Percentiles rank a stretch among this genome's conserved stretches.
phyloP scores from a whole-genome alignment of 1,140 invertebrate genomes.

The Nylanderia fulva region DNA sequence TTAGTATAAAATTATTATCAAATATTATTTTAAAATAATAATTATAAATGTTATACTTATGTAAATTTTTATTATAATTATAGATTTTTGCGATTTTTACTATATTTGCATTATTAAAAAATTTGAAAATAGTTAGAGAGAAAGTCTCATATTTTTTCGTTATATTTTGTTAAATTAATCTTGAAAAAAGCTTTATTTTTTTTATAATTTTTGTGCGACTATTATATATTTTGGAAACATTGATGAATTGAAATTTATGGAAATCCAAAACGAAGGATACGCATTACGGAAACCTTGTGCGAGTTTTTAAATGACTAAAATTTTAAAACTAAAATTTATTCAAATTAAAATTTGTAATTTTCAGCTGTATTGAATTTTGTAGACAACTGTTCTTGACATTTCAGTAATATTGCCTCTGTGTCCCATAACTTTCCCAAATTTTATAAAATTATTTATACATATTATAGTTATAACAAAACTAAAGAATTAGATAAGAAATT shows the following conservation, averaged over 20 bases:
- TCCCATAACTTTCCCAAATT: not conserved
- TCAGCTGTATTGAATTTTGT: not conserved
- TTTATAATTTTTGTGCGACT: not conserved
- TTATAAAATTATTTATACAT: constrained; percentile 1
- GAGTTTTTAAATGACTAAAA: constrained; percentile 6
- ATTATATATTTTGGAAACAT: not conserved
- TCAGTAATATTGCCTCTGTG: not conserved
- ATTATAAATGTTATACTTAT: no score
- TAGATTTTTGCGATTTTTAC: no score
- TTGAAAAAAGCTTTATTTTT: not conserved
- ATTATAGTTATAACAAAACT: not conserved
- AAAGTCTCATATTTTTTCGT: not conserved
- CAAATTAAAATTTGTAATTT: constrained; percentile 18
- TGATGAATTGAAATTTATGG: not conserved
- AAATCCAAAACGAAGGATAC: constrained; percentile 42
- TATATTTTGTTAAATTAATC: not conserved
- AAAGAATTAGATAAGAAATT: not conserved
- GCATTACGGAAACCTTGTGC: not conserved
- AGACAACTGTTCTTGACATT: not conserved
- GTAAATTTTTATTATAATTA: no score
- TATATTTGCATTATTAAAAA: not conserved
- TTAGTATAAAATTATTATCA: no score
- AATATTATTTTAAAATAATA: no score
- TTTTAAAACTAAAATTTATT: not conserved
- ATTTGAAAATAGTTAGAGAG: not conserved